These are phyloP conservation scores for Erethizon dorsatum DNA, from an alignment of 2,797 vertebrate genomes.

Conservation along the genomic window DNA sequence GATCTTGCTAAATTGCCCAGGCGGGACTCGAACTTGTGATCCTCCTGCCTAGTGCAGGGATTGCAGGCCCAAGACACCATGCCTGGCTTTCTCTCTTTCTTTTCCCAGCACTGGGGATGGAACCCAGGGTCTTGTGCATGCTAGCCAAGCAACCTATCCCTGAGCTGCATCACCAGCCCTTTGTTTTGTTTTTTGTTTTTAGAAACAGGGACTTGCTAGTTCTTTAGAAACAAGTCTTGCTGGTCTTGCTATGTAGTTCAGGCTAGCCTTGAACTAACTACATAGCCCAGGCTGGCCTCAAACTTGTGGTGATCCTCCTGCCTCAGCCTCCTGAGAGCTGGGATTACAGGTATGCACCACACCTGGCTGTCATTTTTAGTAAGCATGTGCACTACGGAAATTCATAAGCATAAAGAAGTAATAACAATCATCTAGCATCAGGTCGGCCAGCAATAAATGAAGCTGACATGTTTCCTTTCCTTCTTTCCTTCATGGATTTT, in stretches of 20 bases:
- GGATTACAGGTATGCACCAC: neutral
- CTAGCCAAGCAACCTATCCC: neutral
- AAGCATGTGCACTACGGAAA: neutral
- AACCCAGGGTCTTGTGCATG: neutral
- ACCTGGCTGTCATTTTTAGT: neutral
- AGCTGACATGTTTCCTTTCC: neutral
- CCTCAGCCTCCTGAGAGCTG: neutral
- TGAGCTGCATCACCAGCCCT: too few species aligned
- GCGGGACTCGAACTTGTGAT: neutral
- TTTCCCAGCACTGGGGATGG: neutral
- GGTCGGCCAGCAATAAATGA: neutral
- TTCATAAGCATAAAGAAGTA: neutral
- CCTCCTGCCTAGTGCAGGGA: neutral
- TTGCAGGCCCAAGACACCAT: neutral
- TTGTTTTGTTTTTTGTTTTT: too few species aligned
- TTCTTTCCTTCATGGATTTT: neutral
- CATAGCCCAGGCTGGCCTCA: neutral
- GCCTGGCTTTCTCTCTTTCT: neutral
- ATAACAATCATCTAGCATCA: too few species aligned
- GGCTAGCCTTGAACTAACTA: too few species aligned
- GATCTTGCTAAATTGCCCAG: neutral
- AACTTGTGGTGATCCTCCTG: neutral
- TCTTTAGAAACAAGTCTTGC: neutral
- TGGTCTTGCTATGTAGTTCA: neutral
- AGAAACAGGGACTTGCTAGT: too few species aligned